A percentile compares a stretch with the other conserved stretches of the same genome.
Conservation (phyloP, 2,113 vertebrate species). For the Chamaetylas fuelleborni region DNA sequence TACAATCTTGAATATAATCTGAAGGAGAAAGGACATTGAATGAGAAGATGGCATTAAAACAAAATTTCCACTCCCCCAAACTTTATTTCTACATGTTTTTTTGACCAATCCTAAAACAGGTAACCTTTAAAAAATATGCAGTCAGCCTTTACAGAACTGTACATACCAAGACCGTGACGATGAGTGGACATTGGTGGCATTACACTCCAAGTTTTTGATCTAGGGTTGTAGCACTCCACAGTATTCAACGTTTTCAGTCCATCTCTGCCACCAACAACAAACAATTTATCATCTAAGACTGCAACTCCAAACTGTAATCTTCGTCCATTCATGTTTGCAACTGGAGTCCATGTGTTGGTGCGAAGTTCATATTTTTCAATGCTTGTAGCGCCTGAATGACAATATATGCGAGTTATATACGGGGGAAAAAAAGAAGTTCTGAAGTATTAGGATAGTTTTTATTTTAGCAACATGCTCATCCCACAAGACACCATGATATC, state of each 20-base stretch:
- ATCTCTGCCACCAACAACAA: conserved; percentile 94
- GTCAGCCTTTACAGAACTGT: background rate
- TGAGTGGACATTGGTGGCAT: conserved; percentile 99
- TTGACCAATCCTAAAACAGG: background rate
- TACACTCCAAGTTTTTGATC: conserved; percentile 93
- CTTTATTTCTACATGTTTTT: background rate
- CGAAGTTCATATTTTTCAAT: conserved; percentile 98
- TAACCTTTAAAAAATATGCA: background rate
- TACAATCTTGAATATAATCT: background rate
- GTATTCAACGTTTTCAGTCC: conserved; percentile 97
- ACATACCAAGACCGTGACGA: conserved; percentile 91
- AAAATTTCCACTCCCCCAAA: background rate
- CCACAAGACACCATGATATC: background rate
- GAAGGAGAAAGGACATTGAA: background rate
- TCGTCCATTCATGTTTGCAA: conserved; percentile 95
- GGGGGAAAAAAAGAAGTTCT: background rate
- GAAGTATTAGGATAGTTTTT: background rate
- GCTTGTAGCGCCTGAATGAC: conserved; percentile 87
- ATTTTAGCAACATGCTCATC: background rate
- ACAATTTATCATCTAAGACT: conserved; percentile 90
- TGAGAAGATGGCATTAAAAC: background rate
- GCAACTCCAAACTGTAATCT: conserved; percentile 94
- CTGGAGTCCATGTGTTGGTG: conserved; percentile 91
- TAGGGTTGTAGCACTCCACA: conserved; percentile 96
- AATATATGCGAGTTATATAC: background rate